Evolutionary conservation across 1,140 invertebrate genomes (phyloP), one percentile per base, ranked within the genome.

Genomic region (Ectropis grisescens): DNA sequence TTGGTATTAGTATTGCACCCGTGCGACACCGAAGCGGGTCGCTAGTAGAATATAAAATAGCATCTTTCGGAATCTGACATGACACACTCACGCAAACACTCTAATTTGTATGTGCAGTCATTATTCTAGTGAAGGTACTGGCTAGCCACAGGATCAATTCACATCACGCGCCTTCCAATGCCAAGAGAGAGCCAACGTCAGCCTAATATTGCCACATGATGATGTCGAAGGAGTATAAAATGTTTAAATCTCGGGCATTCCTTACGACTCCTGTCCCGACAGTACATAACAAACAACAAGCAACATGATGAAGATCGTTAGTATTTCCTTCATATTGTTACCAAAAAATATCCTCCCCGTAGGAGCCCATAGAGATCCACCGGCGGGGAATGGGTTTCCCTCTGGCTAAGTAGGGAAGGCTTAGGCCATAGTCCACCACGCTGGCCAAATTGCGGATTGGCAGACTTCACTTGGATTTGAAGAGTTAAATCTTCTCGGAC

Each of bases 271-370:
- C 41, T 51, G 33, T 41, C 34, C 57, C 47, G 54, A 41, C 45
- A 62, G 32, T n/a, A n/a, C 37, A 68, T 33, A 35, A 50, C 43
- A 41, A 67, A 45, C 45, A 34, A 41, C 36, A 41, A 46, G 10
- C 61, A 79, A 70, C 64, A 79, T 79, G 70, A 72, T 78, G 62
- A 78, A 78, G 46, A 46, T 70, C 33, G 72, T 78, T 55, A 78
- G 71, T 70, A 47, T 22, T 19, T 16, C n/a, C 13, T 32, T 12
- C 4, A 26, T 2, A 6, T n/a, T 6, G 4, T 26, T 26, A 2
- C 24, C 2, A 10, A n/a, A 10, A n/a, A 26, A 3, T n/a, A n/a
- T n/a, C n/a, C n/a, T n/a, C n/a, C n/a, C n/a, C n/a, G n/a, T n/a
- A n/a, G n/a, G n/a, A n/a, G n/a, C n/a, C n/a, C n/a, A n/a, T n/a